Conservation (phyloP, 1,140 invertebrate genomes). For the Drosophila saltans region DNA sequence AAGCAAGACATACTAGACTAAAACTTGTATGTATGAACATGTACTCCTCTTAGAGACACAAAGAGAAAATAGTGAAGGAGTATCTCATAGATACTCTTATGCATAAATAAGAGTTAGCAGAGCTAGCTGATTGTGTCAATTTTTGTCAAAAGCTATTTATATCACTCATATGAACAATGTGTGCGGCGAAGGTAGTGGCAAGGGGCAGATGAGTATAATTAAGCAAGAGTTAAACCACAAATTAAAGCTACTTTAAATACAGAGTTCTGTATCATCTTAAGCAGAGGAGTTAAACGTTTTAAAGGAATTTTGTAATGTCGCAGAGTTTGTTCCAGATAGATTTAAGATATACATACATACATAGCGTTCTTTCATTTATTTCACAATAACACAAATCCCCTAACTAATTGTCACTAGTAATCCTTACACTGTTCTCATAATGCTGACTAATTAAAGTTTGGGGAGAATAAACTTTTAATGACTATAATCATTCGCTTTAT, state of each 20-base stretch:
- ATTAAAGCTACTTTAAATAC: background rate
- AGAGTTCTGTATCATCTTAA: background rate
- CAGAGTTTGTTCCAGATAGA: background rate
- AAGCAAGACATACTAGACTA: slow-evolving; percentile 1
- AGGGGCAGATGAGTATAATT: slow-evolving; percentile 7
- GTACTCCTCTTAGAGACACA: background rate
- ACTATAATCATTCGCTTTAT: too few species aligned
- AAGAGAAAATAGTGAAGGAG: slow-evolving; percentile 20
- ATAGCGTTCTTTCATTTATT: too few species aligned
- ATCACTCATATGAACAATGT: slow-evolving; percentile 8
- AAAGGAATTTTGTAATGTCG: too few species aligned
- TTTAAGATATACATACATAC: too few species aligned
- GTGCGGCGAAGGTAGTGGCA: background rate
- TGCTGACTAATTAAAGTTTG: too few species aligned
- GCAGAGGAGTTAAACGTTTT: background rate
- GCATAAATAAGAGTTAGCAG: slow-evolving; percentile 13
- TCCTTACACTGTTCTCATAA: too few species aligned
- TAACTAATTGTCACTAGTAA: too few species aligned
- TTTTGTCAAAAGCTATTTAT: slow-evolving; percentile 20
- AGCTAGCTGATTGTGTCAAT: slow-evolving; percentile 15
- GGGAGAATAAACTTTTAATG: too few species aligned
- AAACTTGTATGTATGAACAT: slow-evolving; percentile 1
- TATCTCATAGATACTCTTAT: slow-evolving; percentile 64
- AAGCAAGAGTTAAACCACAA: slow-evolving; percentile 3
- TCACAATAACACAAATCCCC: too few species aligned